These are phyloP conservation scores for Smittia aterrima DNA, from an alignment of 2,888 invertebrate species.

Conservation along the genomic window DNA sequence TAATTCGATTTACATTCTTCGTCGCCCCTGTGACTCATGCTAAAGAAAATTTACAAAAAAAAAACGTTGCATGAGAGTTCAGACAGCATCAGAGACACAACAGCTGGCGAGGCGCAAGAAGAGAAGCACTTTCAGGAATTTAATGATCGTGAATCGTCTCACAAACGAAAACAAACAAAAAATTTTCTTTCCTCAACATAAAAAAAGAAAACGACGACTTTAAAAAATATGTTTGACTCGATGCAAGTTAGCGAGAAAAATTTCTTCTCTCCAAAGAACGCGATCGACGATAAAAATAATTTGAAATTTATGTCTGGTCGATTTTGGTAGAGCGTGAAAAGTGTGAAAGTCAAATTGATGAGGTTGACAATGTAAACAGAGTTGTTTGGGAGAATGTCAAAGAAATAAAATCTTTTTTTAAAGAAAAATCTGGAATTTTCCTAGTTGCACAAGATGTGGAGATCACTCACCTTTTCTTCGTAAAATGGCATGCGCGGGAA, in stretches of 20 bases:
- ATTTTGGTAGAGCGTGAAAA: not conserved
- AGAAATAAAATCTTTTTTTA: too few species aligned
- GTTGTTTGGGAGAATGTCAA: too few species aligned
- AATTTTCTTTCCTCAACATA: not conserved
- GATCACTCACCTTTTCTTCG: slow-evolving; percentile 53
- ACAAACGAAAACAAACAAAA: slow-evolving; percentile 17
- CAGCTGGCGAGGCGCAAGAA: slow-evolving; percentile 29
- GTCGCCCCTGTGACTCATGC: not conserved
- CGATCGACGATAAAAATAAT: not conserved
- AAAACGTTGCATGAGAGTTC: slow-evolving; percentile 26
- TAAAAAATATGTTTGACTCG: slow-evolving; percentile 10
- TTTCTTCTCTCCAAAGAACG: not conserved
- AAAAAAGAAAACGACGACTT: not conserved
- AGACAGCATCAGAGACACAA: slow-evolving; percentile 28
- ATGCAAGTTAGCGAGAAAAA: not conserved
- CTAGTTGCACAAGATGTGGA: too few species aligned
- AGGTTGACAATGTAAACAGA: too few species aligned
- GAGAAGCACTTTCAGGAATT: slow-evolving; percentile 19
- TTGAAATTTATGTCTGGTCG: not conserved
- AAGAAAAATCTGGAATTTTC: too few species aligned
- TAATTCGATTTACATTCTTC: not conserved
- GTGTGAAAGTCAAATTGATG: too few species aligned
- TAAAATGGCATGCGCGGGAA: slow-evolving; percentile 65
- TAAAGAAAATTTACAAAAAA: not conserved
- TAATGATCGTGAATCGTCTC: slow-evolving; percentile 29